Evolutionary conservation across 2,113 vertebrate genomes (phyloP), one percentile per base, ranked within the genome.

Genomic region (Cyprinodon brontotheroides): DNA sequence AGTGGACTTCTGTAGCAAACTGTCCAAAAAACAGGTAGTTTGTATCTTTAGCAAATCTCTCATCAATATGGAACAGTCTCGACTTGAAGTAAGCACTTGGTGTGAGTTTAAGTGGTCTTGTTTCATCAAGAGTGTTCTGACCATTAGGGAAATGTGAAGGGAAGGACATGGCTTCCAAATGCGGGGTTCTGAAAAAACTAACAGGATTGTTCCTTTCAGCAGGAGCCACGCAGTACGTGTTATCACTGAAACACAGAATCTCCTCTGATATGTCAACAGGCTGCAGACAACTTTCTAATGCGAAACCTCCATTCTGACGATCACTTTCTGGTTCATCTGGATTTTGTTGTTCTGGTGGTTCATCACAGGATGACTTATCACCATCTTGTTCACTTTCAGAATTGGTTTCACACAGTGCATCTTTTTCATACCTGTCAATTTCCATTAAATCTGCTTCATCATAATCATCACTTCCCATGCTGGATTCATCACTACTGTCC

Each of bases 171-270:
- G 67, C 47, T 9, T 62, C 59, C 22, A 61, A 20, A 36, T 71
- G 36, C 0, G 59, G 41, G 3, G 70, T 71, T 37, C 43, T 61
- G 57, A 61, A 61, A 8, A 61, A 71, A 14, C 70, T 48, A 3
- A 72, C 22, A 10, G 70, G 70, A 37, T 13, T 72, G 40, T 48
- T 57, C 12, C 45, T 40, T 29, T 65, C 45, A 10, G 61, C 61
- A 14, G 74, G 77, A 1, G 87, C 77, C 13, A 80, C 75, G 43
- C 60, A 82, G 45, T 84, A 89, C 12, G 77, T 71, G 10, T 61
- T 65, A 37, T 75, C 79, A 68, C 13, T 65, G 64, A 43, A 89
- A 65, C 74, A 68, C 11, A 86, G 59, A 1, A 83, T 29, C 6
- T 87, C 73, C 14, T 87, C 72, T 8, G 65, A 39, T 12, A 85